A percentile compares a stretch with the other conserved stretches of the same genome.
Evolutionary conservation across 2,113 vertebrate species (phyloP).

Genomic region (Chlamydotis undulata): DNA sequence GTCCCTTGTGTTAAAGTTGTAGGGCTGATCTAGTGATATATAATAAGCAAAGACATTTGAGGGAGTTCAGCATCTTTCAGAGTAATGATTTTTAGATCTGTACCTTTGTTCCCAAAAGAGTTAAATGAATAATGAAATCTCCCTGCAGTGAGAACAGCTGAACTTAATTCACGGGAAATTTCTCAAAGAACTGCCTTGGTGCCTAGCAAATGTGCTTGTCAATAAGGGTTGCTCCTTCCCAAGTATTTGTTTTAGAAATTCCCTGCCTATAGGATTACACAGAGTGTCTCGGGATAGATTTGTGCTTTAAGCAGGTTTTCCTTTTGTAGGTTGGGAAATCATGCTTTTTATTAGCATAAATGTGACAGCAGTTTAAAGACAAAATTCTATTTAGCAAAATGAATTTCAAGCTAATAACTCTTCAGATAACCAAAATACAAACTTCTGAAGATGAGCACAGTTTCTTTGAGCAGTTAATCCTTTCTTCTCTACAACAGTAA

Average conservation of each 20-base stretch:
- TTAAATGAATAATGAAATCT: conserved; percentile 51
- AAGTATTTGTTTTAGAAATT: conserved; percentile 54
- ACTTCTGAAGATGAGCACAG: neutral
- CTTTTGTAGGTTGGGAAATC: conserved; percentile 6
- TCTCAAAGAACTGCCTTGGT: conserved; percentile 8
- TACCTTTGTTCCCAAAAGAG: conserved; percentile 47
- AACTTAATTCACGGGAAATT: conserved; percentile 51
- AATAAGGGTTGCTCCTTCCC: neutral
- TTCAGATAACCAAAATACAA: conserved; percentile 16
- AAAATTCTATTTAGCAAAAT: conserved; percentile 11
- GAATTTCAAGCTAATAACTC: neutral
- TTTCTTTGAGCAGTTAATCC: neutral
- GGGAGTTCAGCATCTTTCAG: conserved; percentile 6
- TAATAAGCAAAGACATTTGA: conserved; percentile 39
- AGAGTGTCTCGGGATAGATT: neutral
- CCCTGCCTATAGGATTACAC: conserved; percentile 15
- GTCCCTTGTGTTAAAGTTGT: neutral
- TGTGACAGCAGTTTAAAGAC: neutral
- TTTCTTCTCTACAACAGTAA: conserved; percentile 3
- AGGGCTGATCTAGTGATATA: neutral
- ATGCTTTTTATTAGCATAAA: neutral
- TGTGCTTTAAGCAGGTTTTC: neutral
- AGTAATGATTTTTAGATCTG: conserved; percentile 37
- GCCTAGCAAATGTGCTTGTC: conserved; percentile 10
- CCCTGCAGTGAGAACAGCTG: conserved; percentile 42